Base-by-base conservation (phyloP, 2,888 invertebrate genomes). In the Prosapia bicincta region DNA sequence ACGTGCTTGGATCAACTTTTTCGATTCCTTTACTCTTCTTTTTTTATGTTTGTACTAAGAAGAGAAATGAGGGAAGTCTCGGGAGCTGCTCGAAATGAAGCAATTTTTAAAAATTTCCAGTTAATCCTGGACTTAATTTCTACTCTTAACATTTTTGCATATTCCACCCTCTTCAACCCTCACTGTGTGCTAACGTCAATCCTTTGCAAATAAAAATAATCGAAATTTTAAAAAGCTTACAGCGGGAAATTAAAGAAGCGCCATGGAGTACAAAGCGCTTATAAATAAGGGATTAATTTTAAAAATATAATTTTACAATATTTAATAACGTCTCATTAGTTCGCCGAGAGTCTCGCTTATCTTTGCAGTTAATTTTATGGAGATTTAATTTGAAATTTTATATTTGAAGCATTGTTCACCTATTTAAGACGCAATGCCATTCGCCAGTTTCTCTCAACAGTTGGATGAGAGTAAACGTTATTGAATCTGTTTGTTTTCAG, bases 41-140 rank as follows among this genome's bases (percentile, higher is more conserved):
- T 74, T 74, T 76, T 76, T 78, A 78, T 77, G 78, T 76, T 66
- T 78, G 75, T 76, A 78, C 80, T 77, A 77, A 77, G 78, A 75
- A 75, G 74, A 74, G 69, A 71, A 72, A 72, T 32, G 73, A 71
- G 69, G 54, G 74, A 66, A 71, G 69, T 68, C 75, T 66, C 32
- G 32, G 38, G 26, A n/a, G 67, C 68, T 26, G 66, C 67, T 24
- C 66, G 79, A 75, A 79, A 79, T 78, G 79, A 79, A 79, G 79
- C 78, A 79, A 79, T 79, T 80, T 80, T 80, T 80, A 79, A 80
- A 80, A 77, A 77, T 79, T 79, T 78, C 67, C 80, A 79, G 79
- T 80, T 81, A 81, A 81, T 81, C 81, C 80, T 76, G 73, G 79
- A 78, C 81, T 81, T 81, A 81, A 81, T 81, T 81, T 80, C 78